These are phyloP conservation scores for Mastigias papua DNA, from an alignment of 30 jellyfish, hydroid and myxozoan genomes.

Conservation along the genomic window DNA sequence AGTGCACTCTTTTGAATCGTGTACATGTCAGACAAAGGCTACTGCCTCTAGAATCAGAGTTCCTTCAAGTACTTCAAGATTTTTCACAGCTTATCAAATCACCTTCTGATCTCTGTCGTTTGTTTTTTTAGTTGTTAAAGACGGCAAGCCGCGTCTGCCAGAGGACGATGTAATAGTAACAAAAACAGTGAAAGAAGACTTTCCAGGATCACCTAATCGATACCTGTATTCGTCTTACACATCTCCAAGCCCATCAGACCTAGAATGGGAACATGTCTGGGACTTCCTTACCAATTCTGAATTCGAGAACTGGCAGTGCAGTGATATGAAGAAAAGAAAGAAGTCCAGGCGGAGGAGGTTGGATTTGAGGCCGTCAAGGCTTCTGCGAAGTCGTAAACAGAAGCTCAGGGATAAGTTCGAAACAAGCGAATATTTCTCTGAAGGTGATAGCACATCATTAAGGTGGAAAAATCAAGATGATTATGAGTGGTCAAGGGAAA, in stretches of 20 bases:
- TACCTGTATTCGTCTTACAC: conserved; percentile 91
- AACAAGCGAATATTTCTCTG: conserved; percentile 81
- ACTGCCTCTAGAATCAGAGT: not conserved
- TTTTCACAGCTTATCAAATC: not conserved
- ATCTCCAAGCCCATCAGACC: conserved; percentile 98
- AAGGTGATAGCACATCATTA: conserved; percentile 76
- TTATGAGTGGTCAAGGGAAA: conserved; percentile 94
- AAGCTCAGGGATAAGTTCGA: conserved; percentile 49
- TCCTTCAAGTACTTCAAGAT: not conserved
- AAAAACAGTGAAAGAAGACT: conserved; percentile 79
- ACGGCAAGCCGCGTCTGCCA: conserved; percentile 94
- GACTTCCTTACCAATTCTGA: conserved; percentile 92
- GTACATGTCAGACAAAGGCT: not conserved
- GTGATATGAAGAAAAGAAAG: conserved; percentile 58
- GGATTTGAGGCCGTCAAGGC: conserved; percentile 63
- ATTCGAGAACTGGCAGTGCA: conserved; percentile 79
- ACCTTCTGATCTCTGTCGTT: not conserved
- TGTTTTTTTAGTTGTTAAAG: conserved; percentile 80
- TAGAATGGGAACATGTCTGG: conserved; percentile 99
- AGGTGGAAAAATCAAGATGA: conserved; percentile 97
- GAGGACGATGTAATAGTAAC: conserved; percentile 90
- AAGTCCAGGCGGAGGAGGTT: conserved; percentile 50
- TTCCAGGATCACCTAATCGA: conserved; percentile 96
- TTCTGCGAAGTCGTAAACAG: conserved; percentile 40
- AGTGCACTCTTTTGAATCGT: not conserved